Evolutionary conservation across 2,113 vertebrate genomes (phyloP), one percentile per base, ranked within the genome.

Genomic region (Sebastes fasciatus): DNA sequence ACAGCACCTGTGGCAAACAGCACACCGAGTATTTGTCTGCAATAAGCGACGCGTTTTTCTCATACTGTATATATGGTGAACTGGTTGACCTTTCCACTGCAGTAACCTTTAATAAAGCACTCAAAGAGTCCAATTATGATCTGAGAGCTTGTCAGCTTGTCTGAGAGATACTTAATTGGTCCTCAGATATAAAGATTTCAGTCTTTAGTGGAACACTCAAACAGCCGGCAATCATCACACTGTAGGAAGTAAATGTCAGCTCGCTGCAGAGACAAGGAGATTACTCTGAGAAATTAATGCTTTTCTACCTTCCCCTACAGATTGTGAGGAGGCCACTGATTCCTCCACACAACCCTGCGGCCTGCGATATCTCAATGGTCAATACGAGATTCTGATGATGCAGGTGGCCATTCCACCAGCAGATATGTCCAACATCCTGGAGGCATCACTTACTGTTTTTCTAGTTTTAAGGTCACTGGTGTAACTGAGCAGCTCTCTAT

Each of bases 181-280:
- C 55, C 57, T 64, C 40, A 61, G n/a, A 69, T 26, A 26, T 49
- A 72, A 70, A 76, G 49, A 72, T 63, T 46, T 4, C 40, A 3
- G 46, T 76, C 63, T 84, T 70, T 6, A 79, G 74, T 3, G 46
- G n/a, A 72, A 65, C 43, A 74, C 54, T 74, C 73, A 71, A 63
- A 62, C 74, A 71, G 34, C 21, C 3, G 3, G 7, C 23, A 77
- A 64, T 82, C 58, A 77, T 62, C 71, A 42, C 10, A 17, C 68
- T 13, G 34, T 8, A 23, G 60, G 40, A 34, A 21, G 61, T 80
- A 83, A 91, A 91, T 89, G 80, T 89, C 86, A 86, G 51, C 58
- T 10, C 16, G 16, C 46, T 40, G 69, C 77, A 78, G 68, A 77
- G 23, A 67, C 5, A 4, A 67, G 17, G 42, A 46, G 34, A 61